Conservation (phyloP, 2,113 vertebrate genomes). For the Hyaena hyaena region DNA sequence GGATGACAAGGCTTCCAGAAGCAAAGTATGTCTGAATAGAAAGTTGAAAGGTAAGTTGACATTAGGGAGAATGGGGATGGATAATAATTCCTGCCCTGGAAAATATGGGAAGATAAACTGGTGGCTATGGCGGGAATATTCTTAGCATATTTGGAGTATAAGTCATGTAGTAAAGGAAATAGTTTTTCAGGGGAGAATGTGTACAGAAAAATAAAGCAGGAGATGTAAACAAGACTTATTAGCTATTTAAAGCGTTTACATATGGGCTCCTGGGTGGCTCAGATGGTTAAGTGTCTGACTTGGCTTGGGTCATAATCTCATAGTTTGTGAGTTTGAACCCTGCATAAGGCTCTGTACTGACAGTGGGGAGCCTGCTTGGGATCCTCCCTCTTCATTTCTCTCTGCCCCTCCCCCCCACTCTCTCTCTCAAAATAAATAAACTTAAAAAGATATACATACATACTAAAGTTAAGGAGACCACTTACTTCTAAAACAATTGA, state of each 20-base stretch:
- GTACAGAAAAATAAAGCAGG: not conserved
- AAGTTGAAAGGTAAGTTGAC: not conserved
- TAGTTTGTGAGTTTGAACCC: too few relatives aligned
- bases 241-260: not conserved
- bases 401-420: too few relatives aligned
- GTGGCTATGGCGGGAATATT: not conserved
- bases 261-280: not conserved
- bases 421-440: not conserved
- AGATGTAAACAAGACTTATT: not conserved
- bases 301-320: too few relatives aligned
- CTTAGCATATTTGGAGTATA: not conserved
- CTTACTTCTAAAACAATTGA: not conserved
- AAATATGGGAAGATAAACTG: not conserved
- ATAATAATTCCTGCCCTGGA: not conserved
- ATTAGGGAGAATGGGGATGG: not conserved
- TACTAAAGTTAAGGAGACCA: not conserved
- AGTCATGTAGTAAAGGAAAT: not conserved
- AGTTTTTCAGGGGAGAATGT: not conserved
- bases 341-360: too few relatives aligned
- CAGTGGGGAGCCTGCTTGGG: too few relatives aligned
- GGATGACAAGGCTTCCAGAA: not conserved
- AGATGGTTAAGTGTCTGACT: too few relatives aligned
- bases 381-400: too few relatives aligned
- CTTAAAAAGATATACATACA: not conserved
- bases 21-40: not conserved